A percentile compares a stretch with the other conserved stretches of the same genome.
Evolutionary conservation across 2,888 invertebrate genomes (phyloP).

Genomic region (Therioaphis trifolii): DNA sequence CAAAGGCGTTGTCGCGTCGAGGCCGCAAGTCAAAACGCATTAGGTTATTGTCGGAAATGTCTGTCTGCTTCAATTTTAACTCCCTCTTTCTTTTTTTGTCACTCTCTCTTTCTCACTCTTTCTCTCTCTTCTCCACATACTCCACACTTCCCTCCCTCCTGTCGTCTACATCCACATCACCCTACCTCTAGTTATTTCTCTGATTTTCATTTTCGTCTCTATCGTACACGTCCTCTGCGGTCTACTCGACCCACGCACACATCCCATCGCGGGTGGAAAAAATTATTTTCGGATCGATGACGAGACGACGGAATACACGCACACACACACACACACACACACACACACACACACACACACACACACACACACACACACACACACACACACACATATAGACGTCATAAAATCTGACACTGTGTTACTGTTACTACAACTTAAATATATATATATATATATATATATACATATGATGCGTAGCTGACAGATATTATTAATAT

Average conservation of each 20-base stretch:
- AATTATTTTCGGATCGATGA: slow-evolving; percentile 44
- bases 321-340: too few relatives aligned
- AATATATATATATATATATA: too few relatives aligned
- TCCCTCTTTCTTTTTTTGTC: background rate
- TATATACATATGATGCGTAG: background rate
- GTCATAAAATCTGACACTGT: too few relatives aligned
- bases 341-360: background rate
- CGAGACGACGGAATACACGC: background rate
- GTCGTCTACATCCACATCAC: background rate
- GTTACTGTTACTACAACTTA: too few relatives aligned
- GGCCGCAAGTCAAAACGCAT: slow-evolving; percentile 58
- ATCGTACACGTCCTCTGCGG: background rate
- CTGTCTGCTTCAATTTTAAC: slow-evolving; percentile 61
- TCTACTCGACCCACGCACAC: background rate
- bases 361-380: too few relatives aligned
- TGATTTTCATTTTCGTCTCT: slow-evolving; percentile 12
- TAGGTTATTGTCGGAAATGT: slow-evolving; percentile 60
- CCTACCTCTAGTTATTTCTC: background rate
- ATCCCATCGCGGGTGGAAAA: background rate
- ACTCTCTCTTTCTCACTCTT: background rate
- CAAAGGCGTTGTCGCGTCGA: slow-evolving; percentile 53
- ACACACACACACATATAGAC: too few relatives aligned
- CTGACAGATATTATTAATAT: slow-evolving; percentile 19
- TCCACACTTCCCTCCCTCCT: background rate
- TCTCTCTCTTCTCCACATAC: background rate